Conservation (phyloP, 2,888 invertebrate genomes). For the Stratiomys singularior region DNA sequence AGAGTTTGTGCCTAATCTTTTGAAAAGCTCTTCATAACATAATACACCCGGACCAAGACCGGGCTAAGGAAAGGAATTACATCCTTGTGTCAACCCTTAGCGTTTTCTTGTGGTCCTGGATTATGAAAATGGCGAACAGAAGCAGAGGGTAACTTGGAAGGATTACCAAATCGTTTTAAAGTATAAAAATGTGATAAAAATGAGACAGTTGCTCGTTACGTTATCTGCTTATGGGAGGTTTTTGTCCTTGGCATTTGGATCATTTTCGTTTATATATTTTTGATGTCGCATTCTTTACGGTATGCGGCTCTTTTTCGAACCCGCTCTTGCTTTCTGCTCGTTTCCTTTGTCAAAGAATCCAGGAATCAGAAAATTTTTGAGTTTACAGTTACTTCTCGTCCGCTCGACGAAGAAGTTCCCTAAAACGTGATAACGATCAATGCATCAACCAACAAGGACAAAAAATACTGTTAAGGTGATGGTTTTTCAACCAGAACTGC, state of each 20-base stretch:
- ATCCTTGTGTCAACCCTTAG: background rate
- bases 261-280: background rate
- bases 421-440: no score
- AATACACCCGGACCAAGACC: background rate
- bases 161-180: constrained; percentile 42
- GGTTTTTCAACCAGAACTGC: background rate
- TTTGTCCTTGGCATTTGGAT: background rate
- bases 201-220: constrained; percentile 43
- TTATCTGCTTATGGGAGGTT: constrained; percentile 35
- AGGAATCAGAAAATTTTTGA: background rate
- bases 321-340: background rate
- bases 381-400: no score
- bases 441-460: no score
- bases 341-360: background rate
- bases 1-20: constrained; percentile 40
- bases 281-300: background rate
- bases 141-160: background rate
- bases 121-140: background rate
- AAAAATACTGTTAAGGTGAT: no score
- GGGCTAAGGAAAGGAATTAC: constrained; percentile 3
- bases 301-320: background rate
- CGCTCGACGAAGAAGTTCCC: background rate
- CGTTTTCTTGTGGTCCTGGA: background rate
- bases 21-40: constrained; percentile 42
- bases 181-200: constrained; percentile 45